These are phyloP conservation scores for Glyphotaelius pellucidus DNA, from an alignment of 2,888 invertebrate genomes.

Conservation along the genomic window DNA sequence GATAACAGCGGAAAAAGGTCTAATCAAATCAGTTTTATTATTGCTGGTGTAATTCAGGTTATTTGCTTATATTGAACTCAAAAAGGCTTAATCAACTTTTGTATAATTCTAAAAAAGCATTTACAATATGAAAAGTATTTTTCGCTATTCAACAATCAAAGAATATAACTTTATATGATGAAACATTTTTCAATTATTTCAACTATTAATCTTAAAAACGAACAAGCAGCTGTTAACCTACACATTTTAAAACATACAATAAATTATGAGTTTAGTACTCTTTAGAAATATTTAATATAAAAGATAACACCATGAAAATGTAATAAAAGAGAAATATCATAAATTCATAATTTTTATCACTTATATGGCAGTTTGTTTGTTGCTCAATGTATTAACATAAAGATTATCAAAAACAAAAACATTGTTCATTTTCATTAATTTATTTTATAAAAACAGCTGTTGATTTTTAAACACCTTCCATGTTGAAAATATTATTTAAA, in stretches of 20 bases:
- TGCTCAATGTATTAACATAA: neutral
- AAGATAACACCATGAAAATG: slow-evolving; percentile 8
- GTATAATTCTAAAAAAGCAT: neutral
- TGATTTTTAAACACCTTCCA: neutral
- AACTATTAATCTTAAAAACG: neutral
- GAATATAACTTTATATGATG: neutral
- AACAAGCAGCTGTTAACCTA: neutral
- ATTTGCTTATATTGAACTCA: neutral
- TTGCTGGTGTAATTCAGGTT: neutral
- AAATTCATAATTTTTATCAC: neutral
- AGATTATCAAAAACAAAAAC: neutral
- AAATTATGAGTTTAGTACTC: neutral
- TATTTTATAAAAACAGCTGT: neutral
- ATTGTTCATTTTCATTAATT: slow-evolving; percentile 12
- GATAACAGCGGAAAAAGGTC: neutral
- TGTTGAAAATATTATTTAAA: neutral
- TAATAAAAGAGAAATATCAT: neutral
- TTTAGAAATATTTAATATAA: slow-evolving; percentile 14
- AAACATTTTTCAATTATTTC: neutral
- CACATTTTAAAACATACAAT: slow-evolving; percentile 5
- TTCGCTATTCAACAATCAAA: neutral
- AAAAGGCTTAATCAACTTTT: neutral
- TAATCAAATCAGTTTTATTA: neutral
- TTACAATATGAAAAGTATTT: neutral
- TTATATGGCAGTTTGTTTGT: slow-evolving; percentile 24